Evolutionary conservation across 1,140 invertebrate genomes (phyloP).

Genomic region (Proales similis): DNA sequence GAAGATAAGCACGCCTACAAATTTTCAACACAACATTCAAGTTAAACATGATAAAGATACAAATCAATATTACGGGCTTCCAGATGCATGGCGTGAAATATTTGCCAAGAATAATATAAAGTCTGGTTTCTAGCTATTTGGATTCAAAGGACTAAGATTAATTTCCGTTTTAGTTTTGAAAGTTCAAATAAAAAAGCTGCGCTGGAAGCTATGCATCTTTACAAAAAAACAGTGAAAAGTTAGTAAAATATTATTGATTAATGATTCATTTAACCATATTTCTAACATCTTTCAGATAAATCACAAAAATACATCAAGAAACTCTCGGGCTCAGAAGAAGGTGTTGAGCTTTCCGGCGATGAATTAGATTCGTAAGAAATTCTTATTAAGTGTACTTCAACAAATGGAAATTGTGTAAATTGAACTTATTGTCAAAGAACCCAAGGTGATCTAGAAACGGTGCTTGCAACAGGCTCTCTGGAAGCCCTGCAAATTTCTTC

Average conservation of each 20-base stretch:
- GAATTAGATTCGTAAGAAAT: no score
- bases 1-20: constrained; percentile 29
- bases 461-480: background rate
- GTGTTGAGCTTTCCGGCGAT: constrained; percentile 26
- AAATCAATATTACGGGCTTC: constrained; percentile 19
- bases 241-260: background rate
- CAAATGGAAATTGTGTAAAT: background rate
- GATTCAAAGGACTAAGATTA: background rate
- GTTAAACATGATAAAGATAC: constrained; percentile 34
- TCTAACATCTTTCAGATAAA: constrained; percentile 13
- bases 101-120: constrained; percentile 27
- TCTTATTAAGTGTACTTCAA: no score
- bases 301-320: constrained; percentile 36
- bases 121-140: background rate
- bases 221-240: constrained; percentile 31
- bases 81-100: constrained; percentile 20
- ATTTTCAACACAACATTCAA: constrained; percentile 36
- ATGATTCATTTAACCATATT: background rate
- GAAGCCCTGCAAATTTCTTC: background rate
- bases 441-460: constrained; percentile 3
- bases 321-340: constrained; percentile 21
- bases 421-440: background rate
- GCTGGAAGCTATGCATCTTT: constrained; percentile 21
- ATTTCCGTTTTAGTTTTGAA: background rate
- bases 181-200: constrained; percentile 24